phyloP scores from a whole-genome alignment of 1,140 invertebrate genomes.

The Procambarus clarkii region DNA sequence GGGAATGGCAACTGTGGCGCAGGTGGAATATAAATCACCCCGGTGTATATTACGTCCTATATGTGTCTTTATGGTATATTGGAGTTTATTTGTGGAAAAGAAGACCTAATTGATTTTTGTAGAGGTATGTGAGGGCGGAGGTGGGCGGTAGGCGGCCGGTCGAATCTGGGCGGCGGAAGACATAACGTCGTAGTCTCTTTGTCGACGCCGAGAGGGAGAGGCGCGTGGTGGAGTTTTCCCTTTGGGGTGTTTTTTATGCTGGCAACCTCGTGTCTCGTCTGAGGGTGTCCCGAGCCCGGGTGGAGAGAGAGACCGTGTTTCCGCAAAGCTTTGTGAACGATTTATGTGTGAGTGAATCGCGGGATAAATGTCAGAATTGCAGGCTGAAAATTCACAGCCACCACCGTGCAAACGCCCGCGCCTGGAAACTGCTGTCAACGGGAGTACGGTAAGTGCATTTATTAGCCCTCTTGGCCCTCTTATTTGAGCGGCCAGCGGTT shows the following conservation, averaged over 20 bases:
- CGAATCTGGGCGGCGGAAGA: background rate
- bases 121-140: no score
- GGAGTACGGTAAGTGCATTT: constrained; percentile 43
- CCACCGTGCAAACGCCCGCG: constrained; percentile 61
- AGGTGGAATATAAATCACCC: background rate
- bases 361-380: constrained; percentile 65
- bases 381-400: constrained; percentile 60
- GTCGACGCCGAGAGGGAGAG: background rate
- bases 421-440: constrained; percentile 60
- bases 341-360: constrained; percentile 59
- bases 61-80: no score
- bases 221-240: background rate
- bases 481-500: no score
- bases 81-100: no score
- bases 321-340: constrained; percentile 30
- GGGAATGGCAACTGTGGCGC: background rate
- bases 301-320: background rate
- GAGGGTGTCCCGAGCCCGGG: background rate
- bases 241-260: background rate
- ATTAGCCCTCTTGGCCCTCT: no score
- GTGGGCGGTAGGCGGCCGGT: background rate
- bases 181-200: constrained; percentile 36
- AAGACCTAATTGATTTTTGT: no score
- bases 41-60: no score
- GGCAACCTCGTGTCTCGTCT: background rate